Evolutionary conservation across 1,140 invertebrate genomes (phyloP).

Genomic region (Drosophila funebris): DNA sequence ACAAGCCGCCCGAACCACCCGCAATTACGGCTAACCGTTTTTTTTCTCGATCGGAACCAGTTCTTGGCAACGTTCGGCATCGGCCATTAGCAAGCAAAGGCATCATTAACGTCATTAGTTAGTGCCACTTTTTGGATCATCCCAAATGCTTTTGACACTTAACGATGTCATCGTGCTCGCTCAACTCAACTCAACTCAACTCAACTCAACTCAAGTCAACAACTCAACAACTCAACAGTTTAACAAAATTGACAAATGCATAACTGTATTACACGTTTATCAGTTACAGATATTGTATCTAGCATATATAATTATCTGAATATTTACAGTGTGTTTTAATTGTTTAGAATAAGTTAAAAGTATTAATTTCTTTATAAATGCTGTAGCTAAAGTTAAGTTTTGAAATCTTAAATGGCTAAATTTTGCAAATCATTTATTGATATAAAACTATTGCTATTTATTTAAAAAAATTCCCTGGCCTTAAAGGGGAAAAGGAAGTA

Average conservation of each 20-base stretch:
- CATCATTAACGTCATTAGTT: constrained; percentile 68
- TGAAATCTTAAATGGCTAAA: no score
- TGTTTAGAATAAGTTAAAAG: no score
- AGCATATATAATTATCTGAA: background rate
- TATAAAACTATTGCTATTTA: no score
- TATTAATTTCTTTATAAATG: no score
- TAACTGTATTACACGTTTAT: constrained; percentile 15
- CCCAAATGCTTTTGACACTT: constrained; percentile 23
- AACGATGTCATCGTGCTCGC: constrained; percentile 24
- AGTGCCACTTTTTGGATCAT: constrained; percentile 45
- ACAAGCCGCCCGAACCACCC: constrained; percentile 47
- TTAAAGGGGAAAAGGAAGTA: no score
- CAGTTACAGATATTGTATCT: background rate
- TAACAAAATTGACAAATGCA: constrained; percentile 9
- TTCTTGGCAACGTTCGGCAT: constrained; percentile 10
- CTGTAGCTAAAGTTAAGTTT: no score
- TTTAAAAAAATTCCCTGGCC: no score
- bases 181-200: background rate
- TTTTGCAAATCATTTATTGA: no score
- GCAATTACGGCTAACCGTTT: constrained; percentile 43
- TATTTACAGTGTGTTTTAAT: background rate
- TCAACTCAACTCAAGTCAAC: constrained; percentile 1
- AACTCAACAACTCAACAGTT: constrained; percentile 2
- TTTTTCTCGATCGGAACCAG: constrained; percentile 22
- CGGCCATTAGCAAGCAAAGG: constrained; percentile 40